A percentile compares a stretch with the other conserved stretches of the same genome.
phyloP scores from a whole-genome alignment of 2,113 vertebrate genomes.

The Recurvirostra avosetta region DNA sequence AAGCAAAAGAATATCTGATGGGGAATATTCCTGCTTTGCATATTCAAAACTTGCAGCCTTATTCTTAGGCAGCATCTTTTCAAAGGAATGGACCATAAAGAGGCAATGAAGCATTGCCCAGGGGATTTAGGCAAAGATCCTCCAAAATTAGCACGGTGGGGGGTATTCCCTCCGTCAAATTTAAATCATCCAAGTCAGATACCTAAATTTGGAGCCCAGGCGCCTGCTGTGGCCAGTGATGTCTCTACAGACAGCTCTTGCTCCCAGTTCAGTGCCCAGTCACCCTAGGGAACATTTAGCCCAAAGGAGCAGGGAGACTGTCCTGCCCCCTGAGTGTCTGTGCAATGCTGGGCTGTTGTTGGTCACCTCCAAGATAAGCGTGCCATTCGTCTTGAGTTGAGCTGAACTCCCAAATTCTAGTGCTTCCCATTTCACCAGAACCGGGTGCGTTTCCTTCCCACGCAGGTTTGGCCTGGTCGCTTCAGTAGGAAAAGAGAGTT shows the following conservation, averaged over 20 bases:
- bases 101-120: conserved; percentile 1
- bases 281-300: background rate
- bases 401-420: background rate
- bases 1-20: conserved; percentile 62
- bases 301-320: background rate
- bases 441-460: background rate
- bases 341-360: background rate
- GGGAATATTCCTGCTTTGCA: conserved; percentile 62
- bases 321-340: background rate
- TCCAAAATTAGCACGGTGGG: background rate
- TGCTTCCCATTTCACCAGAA: background rate
- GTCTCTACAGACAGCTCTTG: background rate
- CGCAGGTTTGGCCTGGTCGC: background rate
- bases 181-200: background rate
- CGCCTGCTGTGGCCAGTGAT: background rate
- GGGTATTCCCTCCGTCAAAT: background rate
- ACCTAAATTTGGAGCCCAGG: background rate
- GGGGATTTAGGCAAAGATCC: conserved; percentile 46
- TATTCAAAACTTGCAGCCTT: conserved; percentile 63
- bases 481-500: background rate
- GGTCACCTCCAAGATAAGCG: accelerated
- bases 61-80: conserved; percentile 47
- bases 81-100: conserved; percentile 8
- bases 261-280: background rate
- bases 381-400: accelerated